A percentile compares a stretch with the other conserved stretches of the same genome.
These are phyloP conservation scores for Phortica variegata DNA, from an alignment of 1,140 invertebrate species.

Conservation along the genomic window DNA sequence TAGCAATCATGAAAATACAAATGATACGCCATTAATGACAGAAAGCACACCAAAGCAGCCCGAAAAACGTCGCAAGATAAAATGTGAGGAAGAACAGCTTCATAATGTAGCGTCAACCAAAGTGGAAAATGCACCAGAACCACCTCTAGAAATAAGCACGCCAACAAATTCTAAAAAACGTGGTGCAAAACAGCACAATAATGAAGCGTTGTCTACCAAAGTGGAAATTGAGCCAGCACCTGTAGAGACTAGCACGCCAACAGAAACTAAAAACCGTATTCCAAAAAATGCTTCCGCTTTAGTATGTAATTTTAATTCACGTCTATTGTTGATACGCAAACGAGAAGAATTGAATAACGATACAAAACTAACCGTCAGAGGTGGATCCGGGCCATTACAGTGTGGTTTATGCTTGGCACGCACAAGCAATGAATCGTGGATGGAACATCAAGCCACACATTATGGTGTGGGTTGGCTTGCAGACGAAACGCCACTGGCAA, in stretches of 20 bases:
- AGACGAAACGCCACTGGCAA: conserved; percentile 13
- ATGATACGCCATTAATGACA: too few species aligned
- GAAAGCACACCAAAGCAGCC: too few species aligned
- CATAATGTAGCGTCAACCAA: too few species aligned
- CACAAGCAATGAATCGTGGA: conserved; percentile 16
- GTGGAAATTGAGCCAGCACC: too few species aligned
- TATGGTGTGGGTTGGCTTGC: conserved; percentile 44
- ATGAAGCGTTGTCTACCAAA: too few species aligned
- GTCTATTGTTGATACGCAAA: conserved; percentile 33
- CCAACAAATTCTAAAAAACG: conserved; percentile 2
- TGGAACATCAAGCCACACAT: conserved; percentile 27
- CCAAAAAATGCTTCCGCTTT: neutral
- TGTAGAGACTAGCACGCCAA: too few species aligned
- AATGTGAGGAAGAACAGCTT: too few species aligned
- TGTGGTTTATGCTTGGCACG: conserved; percentile 41
- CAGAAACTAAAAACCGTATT: conserved; percentile 1
- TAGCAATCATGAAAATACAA: too few species aligned
- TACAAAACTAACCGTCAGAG: conserved; percentile 16
- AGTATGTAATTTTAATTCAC: conserved; percentile 18
- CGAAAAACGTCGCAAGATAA: too few species aligned
- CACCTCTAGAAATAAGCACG: too few species aligned
- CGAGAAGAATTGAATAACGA: conserved; percentile 32
- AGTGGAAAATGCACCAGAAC: too few species aligned
- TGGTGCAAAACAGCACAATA: too few species aligned
- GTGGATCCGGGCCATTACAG: conserved; percentile 19